Evolutionary conservation across 1,140 invertebrate species (phyloP).

Genomic region (Phenacoccus solenopsis): DNA sequence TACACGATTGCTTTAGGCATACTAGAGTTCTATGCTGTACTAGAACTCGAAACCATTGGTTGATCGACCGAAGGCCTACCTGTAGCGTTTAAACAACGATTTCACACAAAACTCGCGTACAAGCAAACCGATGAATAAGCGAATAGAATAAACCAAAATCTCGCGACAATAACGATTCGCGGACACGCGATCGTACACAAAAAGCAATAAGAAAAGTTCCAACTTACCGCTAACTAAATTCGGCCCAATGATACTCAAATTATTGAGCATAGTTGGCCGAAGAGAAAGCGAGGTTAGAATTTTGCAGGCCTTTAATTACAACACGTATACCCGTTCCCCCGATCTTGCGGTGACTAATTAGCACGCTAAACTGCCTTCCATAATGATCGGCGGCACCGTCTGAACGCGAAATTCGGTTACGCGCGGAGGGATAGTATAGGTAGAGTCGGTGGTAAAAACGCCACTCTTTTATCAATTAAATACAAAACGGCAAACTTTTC

Average conservation of each 20-base stretch:
- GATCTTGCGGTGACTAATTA: conserved; percentile 6
- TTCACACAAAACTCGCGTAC: too few relatives aligned
- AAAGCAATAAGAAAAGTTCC: not conserved
- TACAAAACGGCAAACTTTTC: not conserved
- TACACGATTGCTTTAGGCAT: too few relatives aligned
- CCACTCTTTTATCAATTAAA: conserved; percentile 3
- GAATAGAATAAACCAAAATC: too few relatives aligned
- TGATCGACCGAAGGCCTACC: too few relatives aligned
- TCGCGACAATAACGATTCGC: too few relatives aligned
- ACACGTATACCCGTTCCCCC: not conserved
- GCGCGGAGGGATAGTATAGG: not conserved
- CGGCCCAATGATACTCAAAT: conserved; percentile 29
- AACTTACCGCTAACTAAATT: conserved; percentile 26
- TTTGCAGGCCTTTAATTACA: conserved; percentile 19
- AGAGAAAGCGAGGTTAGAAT: conserved; percentile 30
- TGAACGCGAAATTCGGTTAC: not conserved
- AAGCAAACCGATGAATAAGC: too few relatives aligned
- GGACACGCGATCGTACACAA: too few relatives aligned
- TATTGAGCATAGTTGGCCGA: conserved; percentile 30
- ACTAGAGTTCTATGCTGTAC: too few relatives aligned
- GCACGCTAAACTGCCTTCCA: conserved; percentile 5
- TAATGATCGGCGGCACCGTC: not conserved
- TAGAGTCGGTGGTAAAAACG: not conserved
- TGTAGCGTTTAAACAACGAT: too few relatives aligned
- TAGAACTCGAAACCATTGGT: too few relatives aligned